Conservation (phyloP, 2,797 vertebrate genomes). For the Streptopelia turtur region DNA sequence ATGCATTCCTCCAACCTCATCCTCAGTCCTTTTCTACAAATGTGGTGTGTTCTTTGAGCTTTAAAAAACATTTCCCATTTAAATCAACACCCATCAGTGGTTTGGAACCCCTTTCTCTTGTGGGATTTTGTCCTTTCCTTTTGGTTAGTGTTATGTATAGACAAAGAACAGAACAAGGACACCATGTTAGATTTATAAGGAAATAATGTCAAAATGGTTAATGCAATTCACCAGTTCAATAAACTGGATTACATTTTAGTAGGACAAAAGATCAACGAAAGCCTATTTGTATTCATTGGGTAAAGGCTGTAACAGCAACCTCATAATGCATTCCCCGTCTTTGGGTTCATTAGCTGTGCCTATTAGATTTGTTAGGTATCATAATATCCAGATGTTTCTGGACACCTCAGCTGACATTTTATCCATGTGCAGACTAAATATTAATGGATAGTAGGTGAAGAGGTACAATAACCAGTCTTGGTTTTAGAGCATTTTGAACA, state of each 20-base stretch:
- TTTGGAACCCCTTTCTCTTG: constrained; percentile 7
- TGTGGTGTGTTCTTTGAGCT: not conserved
- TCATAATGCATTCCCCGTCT: constrained; percentile 66
- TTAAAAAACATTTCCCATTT: constrained; percentile 40
- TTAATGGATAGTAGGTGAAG: constrained; percentile 53
- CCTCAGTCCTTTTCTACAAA: not conserved
- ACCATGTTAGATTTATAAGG: constrained; percentile 74
- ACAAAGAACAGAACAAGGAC: constrained; percentile 72
- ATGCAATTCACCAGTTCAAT: constrained; percentile 79
- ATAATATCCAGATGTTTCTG: constrained; percentile 76
- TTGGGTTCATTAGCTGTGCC: constrained; percentile 75
- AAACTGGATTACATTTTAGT: constrained; percentile 77
- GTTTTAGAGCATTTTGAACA: not conserved
- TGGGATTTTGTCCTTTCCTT: constrained; percentile 35
- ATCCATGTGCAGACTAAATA: constrained; percentile 54
- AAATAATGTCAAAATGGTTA: constrained; percentile 78
- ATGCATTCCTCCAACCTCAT: not conserved
- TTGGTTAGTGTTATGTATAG: constrained; percentile 20
- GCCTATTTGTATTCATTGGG: constrained; percentile 78
- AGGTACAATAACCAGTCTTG: constrained; percentile 21
- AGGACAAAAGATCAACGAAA: constrained; percentile 79
- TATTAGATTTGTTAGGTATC: constrained; percentile 74
- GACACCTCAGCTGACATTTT: constrained; percentile 70
- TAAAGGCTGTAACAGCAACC: constrained; percentile 72
- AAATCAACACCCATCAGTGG: constrained; percentile 28